Percentiles rank a stretch among this genome's conserved stretches.
Conservation (phyloP, 2,113 vertebrate species). For the Capreolus pygargus region DNA sequence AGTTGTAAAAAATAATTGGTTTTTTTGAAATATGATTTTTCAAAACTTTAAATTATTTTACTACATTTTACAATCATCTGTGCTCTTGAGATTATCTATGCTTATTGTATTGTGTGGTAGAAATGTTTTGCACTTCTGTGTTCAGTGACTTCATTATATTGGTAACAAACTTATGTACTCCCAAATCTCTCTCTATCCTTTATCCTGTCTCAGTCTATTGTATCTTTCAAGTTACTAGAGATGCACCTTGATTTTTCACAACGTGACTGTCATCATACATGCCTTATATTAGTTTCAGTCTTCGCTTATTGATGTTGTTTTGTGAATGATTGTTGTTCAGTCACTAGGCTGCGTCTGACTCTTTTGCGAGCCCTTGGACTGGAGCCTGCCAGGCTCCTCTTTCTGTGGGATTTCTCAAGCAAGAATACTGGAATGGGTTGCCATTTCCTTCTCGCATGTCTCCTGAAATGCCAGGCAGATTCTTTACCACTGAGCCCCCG, state of each 20-base stretch:
- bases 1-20: background rate
- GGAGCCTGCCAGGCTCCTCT: background rate
- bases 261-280: background rate
- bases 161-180: background rate
- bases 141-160: background rate
- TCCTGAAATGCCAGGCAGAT: background rate
- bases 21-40: background rate
- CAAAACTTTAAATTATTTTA: background rate
- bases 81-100: background rate
- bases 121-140: background rate
- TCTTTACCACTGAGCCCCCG: background rate
- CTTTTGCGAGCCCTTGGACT: background rate
- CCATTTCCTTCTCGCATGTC: background rate
- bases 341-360: background rate
- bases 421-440: background rate
- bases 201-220: background rate
- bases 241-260: background rate
- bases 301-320: background rate
- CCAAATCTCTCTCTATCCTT: background rate
- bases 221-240: background rate
- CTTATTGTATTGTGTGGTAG: background rate
- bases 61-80: background rate
- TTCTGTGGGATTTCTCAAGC: background rate
- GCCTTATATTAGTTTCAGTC: background rate
- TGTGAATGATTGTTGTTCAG: background rate